These are phyloP conservation scores for Myotis planiceps DNA, from an alignment of 2,797 vertebrate species.

Conservation along the genomic window DNA sequence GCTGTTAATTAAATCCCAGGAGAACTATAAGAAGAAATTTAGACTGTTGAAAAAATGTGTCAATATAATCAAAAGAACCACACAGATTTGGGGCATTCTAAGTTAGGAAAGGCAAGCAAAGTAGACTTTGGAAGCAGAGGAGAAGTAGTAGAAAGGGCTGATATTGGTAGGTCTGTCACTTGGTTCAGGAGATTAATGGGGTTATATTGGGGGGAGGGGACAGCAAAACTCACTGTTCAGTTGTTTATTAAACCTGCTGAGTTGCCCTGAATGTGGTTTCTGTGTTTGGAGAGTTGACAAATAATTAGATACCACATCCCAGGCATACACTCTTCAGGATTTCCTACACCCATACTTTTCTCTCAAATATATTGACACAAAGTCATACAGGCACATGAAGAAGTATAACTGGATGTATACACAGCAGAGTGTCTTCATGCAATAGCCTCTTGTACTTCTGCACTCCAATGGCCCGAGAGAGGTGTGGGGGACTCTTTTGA, in stretches of 20 bases:
- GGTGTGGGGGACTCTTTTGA: neutral
- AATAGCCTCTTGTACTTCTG: neutral
- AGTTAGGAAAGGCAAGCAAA: neutral
- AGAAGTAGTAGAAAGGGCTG: neutral
- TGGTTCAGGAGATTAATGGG: neutral
- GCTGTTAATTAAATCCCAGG: neutral
- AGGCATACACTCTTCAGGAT: neutral
- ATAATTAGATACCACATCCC: neutral
- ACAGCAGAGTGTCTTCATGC: neutral
- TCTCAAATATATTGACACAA: neutral
- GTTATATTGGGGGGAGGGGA: neutral
- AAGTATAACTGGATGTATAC: neutral
- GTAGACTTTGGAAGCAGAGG: neutral
- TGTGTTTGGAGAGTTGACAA: neutral
- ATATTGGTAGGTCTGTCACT: neutral
- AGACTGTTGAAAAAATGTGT: neutral
- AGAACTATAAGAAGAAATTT: neutral
- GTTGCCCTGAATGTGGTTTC: neutral
- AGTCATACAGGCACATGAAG: neutral
- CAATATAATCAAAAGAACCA: neutral
- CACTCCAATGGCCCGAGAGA: neutral
- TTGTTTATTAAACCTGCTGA: neutral
- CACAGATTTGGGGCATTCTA: neutral
- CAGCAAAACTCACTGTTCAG: neutral
- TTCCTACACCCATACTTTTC: neutral